Evolutionary conservation across 2,888 invertebrate species (phyloP).

Genomic region (Argynnis bischoffii): DNA sequence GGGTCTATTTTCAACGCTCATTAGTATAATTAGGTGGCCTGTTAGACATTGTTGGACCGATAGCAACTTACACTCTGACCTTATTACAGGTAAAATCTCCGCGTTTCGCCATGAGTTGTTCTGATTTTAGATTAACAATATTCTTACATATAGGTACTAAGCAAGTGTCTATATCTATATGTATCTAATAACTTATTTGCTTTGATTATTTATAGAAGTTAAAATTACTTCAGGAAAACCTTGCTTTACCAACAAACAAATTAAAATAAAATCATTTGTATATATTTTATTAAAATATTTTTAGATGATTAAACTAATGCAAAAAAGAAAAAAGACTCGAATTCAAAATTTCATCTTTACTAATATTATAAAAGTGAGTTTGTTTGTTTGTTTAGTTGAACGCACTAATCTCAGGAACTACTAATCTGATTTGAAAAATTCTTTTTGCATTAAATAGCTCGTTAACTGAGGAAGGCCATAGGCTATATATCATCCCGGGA

Average conservation of each 20-base stretch:
- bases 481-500: too few species aligned
- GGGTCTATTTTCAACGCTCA: constrained; percentile 35
- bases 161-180: too few species aligned
- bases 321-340: not conserved
- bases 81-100: constrained; percentile 34
- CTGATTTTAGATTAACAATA: constrained; percentile 28
- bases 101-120: constrained; percentile 20
- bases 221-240: too few species aligned
- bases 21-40: constrained; percentile 39
- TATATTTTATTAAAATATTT: not conserved
- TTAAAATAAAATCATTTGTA: not conserved
- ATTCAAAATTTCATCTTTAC: constrained; percentile 7
- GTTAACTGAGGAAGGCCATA: too few species aligned
- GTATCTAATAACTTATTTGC: too few species aligned
- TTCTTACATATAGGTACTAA: not conserved
- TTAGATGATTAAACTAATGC: not conserved
- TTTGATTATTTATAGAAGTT: too few species aligned
- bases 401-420: too few species aligned
- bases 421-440: too few species aligned
- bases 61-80: constrained; percentile 37
- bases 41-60: constrained; percentile 34
- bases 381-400: too few species aligned
- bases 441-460: too few species aligned
- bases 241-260: too few species aligned
- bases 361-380: too few species aligned